Evolutionary conservation across 2,888 invertebrate genomes (phyloP), one percentile per base, ranked within the genome.

Genomic region (Acleris holmiana): DNA sequence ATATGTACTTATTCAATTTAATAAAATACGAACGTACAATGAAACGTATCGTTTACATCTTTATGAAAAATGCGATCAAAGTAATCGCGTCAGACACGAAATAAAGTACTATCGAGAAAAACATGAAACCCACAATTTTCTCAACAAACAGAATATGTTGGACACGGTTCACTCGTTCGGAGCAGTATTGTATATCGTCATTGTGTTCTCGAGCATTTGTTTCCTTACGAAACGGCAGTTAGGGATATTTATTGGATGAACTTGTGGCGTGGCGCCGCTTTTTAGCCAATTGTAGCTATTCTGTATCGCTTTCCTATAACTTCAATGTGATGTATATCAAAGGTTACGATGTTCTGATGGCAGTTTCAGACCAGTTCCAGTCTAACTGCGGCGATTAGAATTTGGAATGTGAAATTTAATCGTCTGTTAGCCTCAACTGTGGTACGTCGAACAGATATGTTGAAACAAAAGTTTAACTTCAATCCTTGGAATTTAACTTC

Each of bases 211-310:
- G 84, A 90, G 89, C 87, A 86, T 89, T 91, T 86, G 87, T 87
- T 90, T 90, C 88, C 88, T 91, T 87, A 84, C 87, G 81, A 80
- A 87, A 83, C 82, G 85, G 90, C 88, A 90, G 90, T 91, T 91
- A 88, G 84, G 88, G 85, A 87, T 90, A 91, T 91, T 91, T 91
- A 92, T 91, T 86, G 88, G 83, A 81, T 84, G 85, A 90, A 91
- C 88, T 91, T 89, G 88, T 84, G 84, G 85, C 85, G 82, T 87
- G 85, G 86, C 82, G 83, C 77, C 83, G 82, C 82, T 89, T 89
- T 90, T 91, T 86, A 85, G 86, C 84, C 88, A 84, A 88, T 88
- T 85, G 83, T 82, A 82, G 81, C 85, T 79, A 84, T 86, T 86
- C 79, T 84, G 80, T 84, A 82, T 82, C 73, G 77, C 73, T 71